These are phyloP conservation scores for Criorhina ranunculi DNA, from an alignment of 2,888 invertebrate species.

Conservation along the genomic window DNA sequence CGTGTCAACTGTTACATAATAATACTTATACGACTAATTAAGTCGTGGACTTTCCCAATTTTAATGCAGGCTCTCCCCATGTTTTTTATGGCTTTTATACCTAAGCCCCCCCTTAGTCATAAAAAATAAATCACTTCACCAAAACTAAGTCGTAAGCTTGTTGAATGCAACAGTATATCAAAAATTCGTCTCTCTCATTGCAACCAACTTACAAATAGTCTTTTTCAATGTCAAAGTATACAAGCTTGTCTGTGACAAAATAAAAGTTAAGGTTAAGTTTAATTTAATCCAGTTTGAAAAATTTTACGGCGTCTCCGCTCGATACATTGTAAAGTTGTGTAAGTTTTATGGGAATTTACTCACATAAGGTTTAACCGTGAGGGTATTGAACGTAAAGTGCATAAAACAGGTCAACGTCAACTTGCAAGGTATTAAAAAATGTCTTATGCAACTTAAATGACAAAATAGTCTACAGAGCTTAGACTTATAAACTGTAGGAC, in stretches of 20 bases:
- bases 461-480: too few species aligned
- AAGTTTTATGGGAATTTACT: constrained; percentile 12
- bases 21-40: too few species aligned
- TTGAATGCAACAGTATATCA: too few species aligned
- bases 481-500: neutral
- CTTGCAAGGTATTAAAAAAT: too few species aligned
- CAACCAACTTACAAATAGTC: constrained; percentile 6
- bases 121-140: too few species aligned
- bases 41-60: too few species aligned
- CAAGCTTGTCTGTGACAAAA: neutral
- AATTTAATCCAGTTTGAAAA: constrained; percentile 4
- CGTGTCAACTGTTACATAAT: too few species aligned
- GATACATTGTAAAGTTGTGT: constrained; percentile 5
- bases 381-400: neutral
- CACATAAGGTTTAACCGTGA: neutral
- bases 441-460: too few species aligned
- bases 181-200: neutral
- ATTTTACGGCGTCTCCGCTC: neutral
- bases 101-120: too few species aligned
- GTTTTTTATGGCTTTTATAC: too few species aligned
- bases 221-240: constrained; percentile 11
- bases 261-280: neutral
- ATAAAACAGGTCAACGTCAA: neutral
- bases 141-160: too few species aligned
- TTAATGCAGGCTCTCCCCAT: too few species aligned